phyloP scores from a whole-genome alignment of 2,113 vertebrate species.

The Stegostoma tigrinum region DNA sequence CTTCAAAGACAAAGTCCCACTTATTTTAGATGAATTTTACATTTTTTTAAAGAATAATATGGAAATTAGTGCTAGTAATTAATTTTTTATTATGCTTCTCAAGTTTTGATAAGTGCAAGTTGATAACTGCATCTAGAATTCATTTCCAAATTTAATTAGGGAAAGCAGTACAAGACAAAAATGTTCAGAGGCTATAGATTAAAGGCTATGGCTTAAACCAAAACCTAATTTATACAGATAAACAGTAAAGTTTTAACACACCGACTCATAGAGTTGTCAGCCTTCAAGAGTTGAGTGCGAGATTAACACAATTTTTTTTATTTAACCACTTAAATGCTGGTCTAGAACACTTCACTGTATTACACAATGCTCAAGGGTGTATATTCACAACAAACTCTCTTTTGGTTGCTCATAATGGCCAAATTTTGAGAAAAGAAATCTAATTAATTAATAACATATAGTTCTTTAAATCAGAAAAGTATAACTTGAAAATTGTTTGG shows the following conservation, averaged over 20 bases:
- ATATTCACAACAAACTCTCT: not conserved
- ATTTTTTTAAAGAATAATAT: conserved; percentile 98
- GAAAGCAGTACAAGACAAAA: conserved; percentile 81
- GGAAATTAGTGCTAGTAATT: conserved; percentile 99
- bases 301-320: conserved; percentile 8
- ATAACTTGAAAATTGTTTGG: not conserved
- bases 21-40: conserved; percentile 99
- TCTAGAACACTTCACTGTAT: conserved; percentile 18
- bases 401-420: not conserved
- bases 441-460: not conserved
- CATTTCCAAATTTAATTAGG: conserved; percentile 83
- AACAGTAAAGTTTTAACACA: conserved; percentile 95
- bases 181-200: conserved; percentile 93
- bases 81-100: conserved; percentile 99
- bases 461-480: conserved; percentile 7
- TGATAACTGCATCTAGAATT: conserved; percentile 78
- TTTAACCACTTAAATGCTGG: conserved; percentile 35
- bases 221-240: conserved; percentile 96
- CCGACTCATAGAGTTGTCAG: conserved; percentile 85
- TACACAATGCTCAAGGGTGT: not conserved
- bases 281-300: conserved; percentile 65
- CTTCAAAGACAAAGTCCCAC: conserved; percentile 99
- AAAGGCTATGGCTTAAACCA: conserved; percentile 87
- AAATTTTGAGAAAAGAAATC: not conserved
- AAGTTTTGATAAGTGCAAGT: conserved; percentile 84